These are phyloP conservation scores for Tiliqua scincoides DNA, from an alignment of 2,113 vertebrate genomes.

Conservation along the genomic window DNA sequence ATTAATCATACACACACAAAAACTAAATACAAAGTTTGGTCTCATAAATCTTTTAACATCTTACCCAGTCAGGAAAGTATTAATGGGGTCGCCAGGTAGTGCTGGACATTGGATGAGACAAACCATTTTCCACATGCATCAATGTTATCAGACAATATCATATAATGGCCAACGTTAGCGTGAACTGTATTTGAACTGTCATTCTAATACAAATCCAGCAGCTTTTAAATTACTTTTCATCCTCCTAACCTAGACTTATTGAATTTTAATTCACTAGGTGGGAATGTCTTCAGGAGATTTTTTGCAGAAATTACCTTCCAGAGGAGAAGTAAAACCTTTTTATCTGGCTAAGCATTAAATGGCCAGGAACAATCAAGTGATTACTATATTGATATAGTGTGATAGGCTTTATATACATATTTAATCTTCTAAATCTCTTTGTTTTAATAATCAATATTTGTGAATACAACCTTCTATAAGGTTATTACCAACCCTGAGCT, in stretches of 20 bases:
- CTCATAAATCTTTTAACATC: background rate
- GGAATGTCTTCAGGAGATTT: background rate
- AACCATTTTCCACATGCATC: background rate
- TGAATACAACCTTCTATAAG: background rate
- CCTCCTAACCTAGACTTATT: background rate
- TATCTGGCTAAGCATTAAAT: background rate
- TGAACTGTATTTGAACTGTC: constrained; percentile 2
- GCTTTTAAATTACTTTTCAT: constrained; percentile 22
- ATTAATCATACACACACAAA: background rate
- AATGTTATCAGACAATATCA: background rate
- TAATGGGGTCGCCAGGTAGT: background rate
- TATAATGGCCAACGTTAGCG: background rate
- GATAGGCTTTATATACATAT: background rate
- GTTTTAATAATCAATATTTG: background rate
- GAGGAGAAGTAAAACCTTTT: background rate
- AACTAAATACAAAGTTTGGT: background rate
- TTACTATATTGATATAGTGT: background rate
- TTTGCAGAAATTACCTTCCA: background rate
- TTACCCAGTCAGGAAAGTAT: background rate
- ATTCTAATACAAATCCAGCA: constrained; percentile 6
- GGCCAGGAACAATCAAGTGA: background rate
- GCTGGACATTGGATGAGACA: background rate
- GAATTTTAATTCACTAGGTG: constrained; percentile 9
- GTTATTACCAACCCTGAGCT: background rate
- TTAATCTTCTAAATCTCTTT: background rate